Evolutionary conservation across 2,113 vertebrate genomes (phyloP).

Genomic region (Rhadina sibilatrix): DNA sequence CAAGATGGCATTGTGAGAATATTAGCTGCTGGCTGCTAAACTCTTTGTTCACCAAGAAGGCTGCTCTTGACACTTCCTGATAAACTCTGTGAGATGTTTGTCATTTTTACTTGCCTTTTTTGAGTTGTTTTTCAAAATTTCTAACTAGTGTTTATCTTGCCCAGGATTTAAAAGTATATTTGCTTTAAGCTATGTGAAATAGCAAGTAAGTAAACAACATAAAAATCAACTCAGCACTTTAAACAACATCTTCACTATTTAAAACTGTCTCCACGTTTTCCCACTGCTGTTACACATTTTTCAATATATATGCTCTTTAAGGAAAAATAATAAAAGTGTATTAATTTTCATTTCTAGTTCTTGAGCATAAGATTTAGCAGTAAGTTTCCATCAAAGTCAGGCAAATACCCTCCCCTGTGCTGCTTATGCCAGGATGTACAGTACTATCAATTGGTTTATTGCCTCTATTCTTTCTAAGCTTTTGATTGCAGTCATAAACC

Average conservation of each 20-base stretch:
- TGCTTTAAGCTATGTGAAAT: constrained; percentile 28
- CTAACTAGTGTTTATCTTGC: not conserved
- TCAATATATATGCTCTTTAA: not conserved
- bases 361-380: not conserved
- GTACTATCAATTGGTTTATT: constrained; percentile 11
- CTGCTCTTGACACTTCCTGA: not conserved
- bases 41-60: not conserved
- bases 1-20: constrained; percentile 48
- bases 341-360: constrained; percentile 26
- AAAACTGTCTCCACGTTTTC: not conserved
- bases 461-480: constrained; percentile 50
- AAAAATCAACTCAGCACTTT: constrained; percentile 18
- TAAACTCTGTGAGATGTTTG: constrained; percentile 6
- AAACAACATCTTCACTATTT: constrained; percentile 18
- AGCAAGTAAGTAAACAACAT: constrained; percentile 3
- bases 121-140: not conserved
- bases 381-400: not conserved
- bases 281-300: not conserved
- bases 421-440: not conserved
- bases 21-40: constrained; percentile 36
- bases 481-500: constrained; percentile 60
- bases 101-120: not conserved
- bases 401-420: not conserved
- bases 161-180: not conserved
- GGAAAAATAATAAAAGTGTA: not conserved